These are phyloP conservation scores for Catharus ustulatus DNA, from an alignment of 2,797 vertebrate genomes.

Conservation along the genomic window DNA sequence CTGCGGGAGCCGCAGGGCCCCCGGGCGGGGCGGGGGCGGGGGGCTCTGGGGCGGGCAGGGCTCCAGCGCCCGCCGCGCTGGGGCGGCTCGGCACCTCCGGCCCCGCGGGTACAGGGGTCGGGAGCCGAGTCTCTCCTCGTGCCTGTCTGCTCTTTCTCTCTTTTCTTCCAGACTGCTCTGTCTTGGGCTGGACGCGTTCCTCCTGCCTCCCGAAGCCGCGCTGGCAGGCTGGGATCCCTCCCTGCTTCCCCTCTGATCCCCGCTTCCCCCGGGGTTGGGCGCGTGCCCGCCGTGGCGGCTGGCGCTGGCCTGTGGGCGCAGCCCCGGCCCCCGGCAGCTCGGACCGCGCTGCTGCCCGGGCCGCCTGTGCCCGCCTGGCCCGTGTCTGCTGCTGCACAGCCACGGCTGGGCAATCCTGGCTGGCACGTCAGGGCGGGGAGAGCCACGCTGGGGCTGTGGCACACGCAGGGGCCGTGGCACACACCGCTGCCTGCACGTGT, in stretches of 20 bases:
- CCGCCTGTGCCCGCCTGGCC: background rate
- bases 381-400: fast-evolving
- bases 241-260: background rate
- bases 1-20: background rate
- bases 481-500: fast-evolving
- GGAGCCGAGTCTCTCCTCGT: background rate
- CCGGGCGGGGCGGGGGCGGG: background rate
- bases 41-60: background rate
- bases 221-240: background rate
- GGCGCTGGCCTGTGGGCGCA: background rate
- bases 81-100: background rate
- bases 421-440: background rate
- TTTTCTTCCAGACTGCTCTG: constrained; percentile 44
- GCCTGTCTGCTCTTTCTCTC: constrained; percentile 6
- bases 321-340: background rate
- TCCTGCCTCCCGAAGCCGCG: background rate
- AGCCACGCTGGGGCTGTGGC: fast-evolving
- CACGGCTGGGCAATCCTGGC: background rate
- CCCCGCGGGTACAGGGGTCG: background rate
- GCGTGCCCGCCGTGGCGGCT: background rate
- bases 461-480: fast-evolving
- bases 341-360: background rate
- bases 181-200: background rate
- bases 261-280: background rate
- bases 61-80: background rate